Conservation (phyloP, 2,888 invertebrate genomes). For the Pristionchus entomophagus region DNA sequence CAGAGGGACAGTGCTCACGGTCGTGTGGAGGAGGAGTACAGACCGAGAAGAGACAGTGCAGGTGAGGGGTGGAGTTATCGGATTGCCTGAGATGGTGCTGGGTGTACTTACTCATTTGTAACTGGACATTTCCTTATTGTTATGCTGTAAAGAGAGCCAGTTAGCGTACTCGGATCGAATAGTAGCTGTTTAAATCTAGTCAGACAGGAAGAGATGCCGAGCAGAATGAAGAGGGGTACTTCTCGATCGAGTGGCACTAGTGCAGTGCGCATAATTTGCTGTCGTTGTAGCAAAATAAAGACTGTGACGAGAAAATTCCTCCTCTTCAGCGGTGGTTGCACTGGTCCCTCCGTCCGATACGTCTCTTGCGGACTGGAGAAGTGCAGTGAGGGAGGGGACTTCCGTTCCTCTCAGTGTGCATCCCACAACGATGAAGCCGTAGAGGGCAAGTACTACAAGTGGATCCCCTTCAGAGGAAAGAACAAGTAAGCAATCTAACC, state of each 20-base stretch:
- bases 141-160: background rate
- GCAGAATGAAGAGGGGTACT: too few species aligned
- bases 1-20: constrained; percentile 87
- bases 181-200: too few species aligned
- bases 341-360: constrained; percentile 87
- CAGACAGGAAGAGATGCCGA: too few species aligned
- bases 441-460: constrained; percentile 86
- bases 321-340: constrained; percentile 81
- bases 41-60: constrained; percentile 83
- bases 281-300: too few species aligned
- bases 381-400: constrained; percentile 81
- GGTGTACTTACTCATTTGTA: constrained; percentile 27
- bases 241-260: too few species aligned
- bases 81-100: too few species aligned
- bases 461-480: constrained; percentile 74
- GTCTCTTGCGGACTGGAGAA: constrained; percentile 92
- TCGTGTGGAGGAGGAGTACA: constrained; percentile 94
- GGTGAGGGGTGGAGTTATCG: too few species aligned
- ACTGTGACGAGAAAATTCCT: too few species aligned
- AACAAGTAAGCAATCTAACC: constrained; percentile 66
- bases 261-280: too few species aligned
- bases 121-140: background rate
- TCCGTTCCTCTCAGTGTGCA: constrained; percentile 90
- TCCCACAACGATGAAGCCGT: constrained; percentile 87
- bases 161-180: too few species aligned